These are phyloP conservation scores for Myotis vivesi DNA, from an alignment of 2,797 vertebrate genomes.

Conservation along the genomic window DNA sequence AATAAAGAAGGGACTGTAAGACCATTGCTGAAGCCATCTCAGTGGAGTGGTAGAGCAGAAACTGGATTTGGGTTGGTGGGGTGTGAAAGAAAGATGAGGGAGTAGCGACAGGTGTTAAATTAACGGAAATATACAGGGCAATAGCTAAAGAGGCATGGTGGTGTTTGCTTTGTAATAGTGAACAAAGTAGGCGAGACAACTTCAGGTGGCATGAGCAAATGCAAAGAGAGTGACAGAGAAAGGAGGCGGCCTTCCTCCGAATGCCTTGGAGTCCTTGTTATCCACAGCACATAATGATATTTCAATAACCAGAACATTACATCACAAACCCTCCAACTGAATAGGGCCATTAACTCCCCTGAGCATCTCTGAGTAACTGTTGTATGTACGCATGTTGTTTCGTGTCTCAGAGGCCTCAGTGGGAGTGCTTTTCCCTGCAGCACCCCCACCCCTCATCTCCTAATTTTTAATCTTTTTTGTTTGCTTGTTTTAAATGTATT, in stretches of 20 bases:
- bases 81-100: not conserved
- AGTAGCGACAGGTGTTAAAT: not conserved
- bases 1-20: not conserved
- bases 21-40: not conserved
- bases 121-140: not conserved
- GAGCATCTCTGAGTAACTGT: not conserved
- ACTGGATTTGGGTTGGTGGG: not conserved
- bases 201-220: not conserved
- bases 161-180: not conserved
- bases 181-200: not conserved
- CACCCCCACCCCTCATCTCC: not conserved
- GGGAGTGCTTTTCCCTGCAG: not conserved
- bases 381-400: not conserved
- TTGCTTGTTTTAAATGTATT: not conserved
- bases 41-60: not conserved
- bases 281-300: not conserved
- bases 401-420: not conserved
- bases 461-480: constrained; percentile 1
- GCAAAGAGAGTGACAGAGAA: not conserved
- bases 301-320: not conserved
- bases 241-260: not conserved
- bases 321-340: not conserved
- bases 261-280: not conserved
- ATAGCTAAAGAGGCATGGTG: not conserved
- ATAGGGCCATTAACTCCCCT: not conserved